phyloP scores from a whole-genome alignment of 2,113 vertebrate species.

The Callospermophilus lateralis region DNA sequence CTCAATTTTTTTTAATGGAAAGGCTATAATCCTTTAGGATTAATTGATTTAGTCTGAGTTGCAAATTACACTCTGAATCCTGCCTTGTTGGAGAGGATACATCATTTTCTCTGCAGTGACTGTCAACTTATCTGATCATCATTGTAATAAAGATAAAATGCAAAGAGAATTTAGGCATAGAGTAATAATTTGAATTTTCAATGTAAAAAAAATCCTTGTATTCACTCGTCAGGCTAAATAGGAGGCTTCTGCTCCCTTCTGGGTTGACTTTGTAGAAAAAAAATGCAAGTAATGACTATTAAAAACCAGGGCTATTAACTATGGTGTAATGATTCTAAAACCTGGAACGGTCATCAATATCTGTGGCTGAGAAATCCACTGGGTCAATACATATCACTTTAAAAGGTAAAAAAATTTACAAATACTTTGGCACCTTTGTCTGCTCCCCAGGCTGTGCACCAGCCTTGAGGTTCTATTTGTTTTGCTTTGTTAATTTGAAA shows the following conservation, averaged over 20 bases:
- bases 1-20: background rate
- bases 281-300: background rate
- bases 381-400: background rate
- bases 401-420: background rate
- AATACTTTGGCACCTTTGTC: no score
- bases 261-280: background rate
- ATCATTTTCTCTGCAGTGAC: background rate
- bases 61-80: background rate
- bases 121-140: background rate
- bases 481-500: no score
- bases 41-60: background rate
- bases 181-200: background rate
- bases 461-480: no score
- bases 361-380: background rate
- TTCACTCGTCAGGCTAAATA: background rate
- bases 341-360: background rate
- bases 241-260: background rate
- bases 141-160: background rate
- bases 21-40: background rate
- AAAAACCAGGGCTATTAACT: background rate
- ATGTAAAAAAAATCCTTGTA: background rate
- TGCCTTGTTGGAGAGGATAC: background rate
- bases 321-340: background rate
- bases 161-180: background rate
- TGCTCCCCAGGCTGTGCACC: no score